Percentiles rank a stretch among this genome's conserved stretches.
Evolutionary conservation across 2,888 invertebrate species (phyloP).

Genomic region (Mesochorus sp.): DNA sequence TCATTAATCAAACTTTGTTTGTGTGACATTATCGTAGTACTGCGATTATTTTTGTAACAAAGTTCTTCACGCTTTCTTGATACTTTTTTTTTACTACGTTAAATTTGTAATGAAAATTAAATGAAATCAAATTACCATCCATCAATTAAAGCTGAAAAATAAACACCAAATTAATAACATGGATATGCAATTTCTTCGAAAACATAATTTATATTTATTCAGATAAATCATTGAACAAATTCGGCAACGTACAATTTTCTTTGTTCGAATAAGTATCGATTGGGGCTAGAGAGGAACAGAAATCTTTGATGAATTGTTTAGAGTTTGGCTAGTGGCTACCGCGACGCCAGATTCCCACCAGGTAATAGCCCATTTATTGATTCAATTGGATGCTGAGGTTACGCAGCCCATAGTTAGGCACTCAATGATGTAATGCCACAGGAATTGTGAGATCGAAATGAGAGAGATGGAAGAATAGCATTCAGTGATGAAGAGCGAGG

Average conservation of each 20-base stretch:
- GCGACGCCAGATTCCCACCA: slow-evolving; percentile 62
- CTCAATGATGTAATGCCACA: slow-evolving; percentile 67
- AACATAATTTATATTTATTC: too few species aligned
- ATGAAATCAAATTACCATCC: too few species aligned
- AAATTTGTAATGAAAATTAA: too few species aligned
- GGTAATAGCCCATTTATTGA: slow-evolving; percentile 73
- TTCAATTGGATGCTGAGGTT: slow-evolving; percentile 69
- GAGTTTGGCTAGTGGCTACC: slow-evolving; percentile 65
- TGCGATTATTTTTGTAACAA: too few species aligned
- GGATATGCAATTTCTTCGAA: too few species aligned
- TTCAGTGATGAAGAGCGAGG: slow-evolving; percentile 25
- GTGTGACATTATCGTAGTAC: too few species aligned
- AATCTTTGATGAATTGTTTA: slow-evolving; percentile 6
- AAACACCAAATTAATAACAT: too few species aligned
- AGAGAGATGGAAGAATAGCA: slow-evolving; percentile 49
- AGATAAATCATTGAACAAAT: too few species aligned
- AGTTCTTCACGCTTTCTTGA: too few species aligned
- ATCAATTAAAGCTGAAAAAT: too few species aligned
- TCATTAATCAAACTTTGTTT: not conserved
- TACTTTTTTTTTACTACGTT: too few species aligned
- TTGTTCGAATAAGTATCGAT: not conserved
- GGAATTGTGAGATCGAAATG: slow-evolving; percentile 54
- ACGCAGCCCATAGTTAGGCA: slow-evolving; percentile 66
- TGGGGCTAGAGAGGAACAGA: not conserved
- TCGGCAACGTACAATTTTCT: not conserved